Evolutionary conservation across 2,797 vertebrate genomes (phyloP).

Genomic region (Pteropus rufus): DNA sequence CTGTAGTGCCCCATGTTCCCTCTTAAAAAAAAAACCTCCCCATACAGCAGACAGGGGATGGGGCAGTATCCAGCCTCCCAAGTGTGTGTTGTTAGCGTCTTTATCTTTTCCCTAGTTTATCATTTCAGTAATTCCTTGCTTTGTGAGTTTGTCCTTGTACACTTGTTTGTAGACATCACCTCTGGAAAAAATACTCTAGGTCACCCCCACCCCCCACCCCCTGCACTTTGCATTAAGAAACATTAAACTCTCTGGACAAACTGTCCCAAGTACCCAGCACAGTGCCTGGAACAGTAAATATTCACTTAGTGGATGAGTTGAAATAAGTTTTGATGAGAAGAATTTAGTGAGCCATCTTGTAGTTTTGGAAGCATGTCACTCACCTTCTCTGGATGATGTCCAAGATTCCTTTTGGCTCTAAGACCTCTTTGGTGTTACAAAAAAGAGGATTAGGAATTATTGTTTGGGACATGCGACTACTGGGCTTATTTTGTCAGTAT

Average conservation of each 20-base stretch:
- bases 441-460: background rate
- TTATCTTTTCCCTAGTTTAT: background rate
- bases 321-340: constrained; percentile 38
- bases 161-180: background rate
- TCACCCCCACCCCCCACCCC: background rate
- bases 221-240: background rate
- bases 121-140: background rate
- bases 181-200: background rate
- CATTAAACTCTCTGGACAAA: background rate
- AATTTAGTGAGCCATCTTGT: constrained; percentile 33
- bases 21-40: background rate
- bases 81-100: background rate
- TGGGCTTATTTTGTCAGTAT: background rate
- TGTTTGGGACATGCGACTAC: background rate
- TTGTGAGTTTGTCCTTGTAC: background rate
- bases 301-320: constrained; percentile 48
- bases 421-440: constrained; percentile 31
- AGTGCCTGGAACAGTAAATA: background rate
- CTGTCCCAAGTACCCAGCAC: background rate
- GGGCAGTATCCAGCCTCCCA: background rate
- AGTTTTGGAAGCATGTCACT: constrained; percentile 50
- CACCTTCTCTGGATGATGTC: background rate
- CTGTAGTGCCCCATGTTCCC: background rate
- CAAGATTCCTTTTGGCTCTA: constrained; percentile 4
- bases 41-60: too few species aligned